Percentiles rank a stretch among this genome's conserved stretches.
These are phyloP conservation scores for Rhorus exstirpatorius DNA, from an alignment of 2,888 invertebrate species.

Conservation along the genomic window DNA sequence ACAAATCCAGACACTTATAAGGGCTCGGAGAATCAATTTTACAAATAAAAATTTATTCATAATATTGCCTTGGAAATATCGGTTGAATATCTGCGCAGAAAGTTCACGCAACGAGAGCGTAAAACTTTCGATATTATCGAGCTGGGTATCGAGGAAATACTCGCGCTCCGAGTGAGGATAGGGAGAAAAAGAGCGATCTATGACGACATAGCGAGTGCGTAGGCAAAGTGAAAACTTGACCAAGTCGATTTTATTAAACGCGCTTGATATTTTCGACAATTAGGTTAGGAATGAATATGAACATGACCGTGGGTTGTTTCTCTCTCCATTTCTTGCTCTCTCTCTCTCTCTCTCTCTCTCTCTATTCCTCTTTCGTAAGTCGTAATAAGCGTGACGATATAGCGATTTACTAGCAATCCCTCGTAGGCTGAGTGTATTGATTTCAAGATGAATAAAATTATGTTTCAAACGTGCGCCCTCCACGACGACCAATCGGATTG, in stretches of 20 bases:
- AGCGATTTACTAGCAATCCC: no score
- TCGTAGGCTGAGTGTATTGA: no score
- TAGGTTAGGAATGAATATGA: no score
- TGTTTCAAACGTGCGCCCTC: no score
- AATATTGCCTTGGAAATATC: background rate
- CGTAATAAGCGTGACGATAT: no score
- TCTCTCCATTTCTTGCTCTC: no score
- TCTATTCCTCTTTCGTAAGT: no score
- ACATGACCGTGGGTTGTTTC: no score
- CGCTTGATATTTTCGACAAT: no score
- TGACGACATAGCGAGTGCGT: constrained; percentile 7
- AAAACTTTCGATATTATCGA: constrained; percentile 23
- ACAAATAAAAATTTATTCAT: constrained; percentile 44
- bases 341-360: no score
- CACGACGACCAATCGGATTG: no score
- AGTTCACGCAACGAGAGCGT: constrained; percentile 11
- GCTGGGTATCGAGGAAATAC: constrained; percentile 35
- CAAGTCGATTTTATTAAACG: constrained; percentile 11
- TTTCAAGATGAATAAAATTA: no score
- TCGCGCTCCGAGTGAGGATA: constrained; percentile 14
- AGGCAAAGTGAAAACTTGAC: constrained; percentile 17
- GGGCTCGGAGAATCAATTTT: constrained; percentile 18
- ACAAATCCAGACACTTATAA: background rate
- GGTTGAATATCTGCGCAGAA: constrained; percentile 14
- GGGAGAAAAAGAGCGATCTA: background rate